A percentile compares a stretch with the other conserved stretches of the same genome.
Evolutionary conservation across 2,797 vertebrate species (phyloP).

Genomic region (Malurus splendens): DNA sequence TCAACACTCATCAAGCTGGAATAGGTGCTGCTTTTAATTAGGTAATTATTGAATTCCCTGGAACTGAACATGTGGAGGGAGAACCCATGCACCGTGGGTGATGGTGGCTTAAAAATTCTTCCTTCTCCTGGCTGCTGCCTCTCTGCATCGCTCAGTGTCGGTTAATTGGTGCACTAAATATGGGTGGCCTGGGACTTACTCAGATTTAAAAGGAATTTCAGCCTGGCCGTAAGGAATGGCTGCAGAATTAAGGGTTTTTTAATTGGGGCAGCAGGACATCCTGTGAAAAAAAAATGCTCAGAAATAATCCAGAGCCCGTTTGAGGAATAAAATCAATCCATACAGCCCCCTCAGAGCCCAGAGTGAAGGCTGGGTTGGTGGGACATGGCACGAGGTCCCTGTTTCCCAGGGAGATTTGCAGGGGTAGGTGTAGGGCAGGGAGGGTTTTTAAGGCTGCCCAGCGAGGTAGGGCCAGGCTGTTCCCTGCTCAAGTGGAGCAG

Average conservation of each 20-base stretch:
- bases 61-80: not conserved
- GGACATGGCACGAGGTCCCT: fast-evolving
- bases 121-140: not conserved
- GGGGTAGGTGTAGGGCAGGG: fast-evolving
- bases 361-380: not conserved
- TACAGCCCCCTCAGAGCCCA: not conserved
- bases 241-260: not conserved
- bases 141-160: fast-evolving
- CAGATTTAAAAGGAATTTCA: conserved; percentile 18
- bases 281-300: not conserved
- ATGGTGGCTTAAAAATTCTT: not conserved
- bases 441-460: not conserved
- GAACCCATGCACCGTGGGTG: fast-evolving
- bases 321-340: not conserved
- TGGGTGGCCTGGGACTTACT: conserved; percentile 1
- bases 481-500: not conserved
- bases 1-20: not conserved
- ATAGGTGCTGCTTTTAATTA: not conserved
- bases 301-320: not conserved
- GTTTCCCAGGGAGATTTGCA: not conserved
- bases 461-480: not conserved
- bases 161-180: conserved; percentile 24
- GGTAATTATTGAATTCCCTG: not conserved
- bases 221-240: not conserved
- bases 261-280: conserved; percentile 26